Evolutionary conservation across 2,797 vertebrate species (phyloP), one percentile per base, ranked within the genome.

Genomic region (Melanogrammus aeglefinus): DNA sequence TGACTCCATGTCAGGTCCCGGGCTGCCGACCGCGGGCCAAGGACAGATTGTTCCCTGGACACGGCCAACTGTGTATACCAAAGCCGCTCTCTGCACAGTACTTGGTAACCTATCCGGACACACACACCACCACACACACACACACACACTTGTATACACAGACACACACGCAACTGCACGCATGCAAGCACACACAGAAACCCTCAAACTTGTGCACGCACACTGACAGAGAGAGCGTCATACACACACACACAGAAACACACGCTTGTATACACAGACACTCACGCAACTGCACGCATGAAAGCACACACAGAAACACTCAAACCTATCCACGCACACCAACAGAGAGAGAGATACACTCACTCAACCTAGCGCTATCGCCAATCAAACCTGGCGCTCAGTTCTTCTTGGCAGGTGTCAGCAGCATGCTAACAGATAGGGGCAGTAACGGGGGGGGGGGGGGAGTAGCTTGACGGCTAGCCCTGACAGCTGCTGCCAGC

Each of bases 11-110:
- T 63, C 57, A 63, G 57, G 21, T 21, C 57, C 24, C 2, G 24
- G 63, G 63, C 63, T 69, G n/a, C 63, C 13, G 63, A 85, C 81
- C 76, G 79, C 83, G 87, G 82, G 85, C 69, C 82, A 73, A 83
- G 77, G 70, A 83, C 79, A 79, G 78, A 78, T 79, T 24, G 92
- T 92, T 89, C 91, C 79, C 86, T 75, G 78, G 88, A 86, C 73
- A 27, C 71, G 76, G 79, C 89, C 90, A 93, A 87, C 84, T 83
- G 88, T 87, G 86, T 82, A 80, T 80, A 74, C 63, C 10, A 82
- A 83, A 89, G 86, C 79, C 85, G n/a, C 80, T 78, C 78, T 76
- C 80, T 73, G 51, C 83, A 63, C 44, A 35, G 47, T 76, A 72
- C 84, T 83, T 86, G 81, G 81, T 72, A 85, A 81, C 77, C 80